Percentiles rank a stretch among this genome's conserved stretches.
Conservation (phyloP, 2,888 invertebrate genomes). For the Diplazon laetatorius region DNA sequence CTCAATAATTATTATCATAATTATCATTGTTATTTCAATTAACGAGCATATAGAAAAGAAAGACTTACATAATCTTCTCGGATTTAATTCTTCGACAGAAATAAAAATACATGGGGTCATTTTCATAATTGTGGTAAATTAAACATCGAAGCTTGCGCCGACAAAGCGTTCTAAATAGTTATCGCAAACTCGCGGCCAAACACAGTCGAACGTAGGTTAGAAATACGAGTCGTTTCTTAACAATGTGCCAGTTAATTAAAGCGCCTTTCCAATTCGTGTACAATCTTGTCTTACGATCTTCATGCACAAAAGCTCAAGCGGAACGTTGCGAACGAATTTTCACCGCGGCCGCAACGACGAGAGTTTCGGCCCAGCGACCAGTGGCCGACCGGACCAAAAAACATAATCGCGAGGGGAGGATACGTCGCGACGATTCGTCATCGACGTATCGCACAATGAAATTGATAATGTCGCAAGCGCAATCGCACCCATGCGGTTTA, state of each 20-base stretch:
- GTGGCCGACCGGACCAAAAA: too few relatives aligned
- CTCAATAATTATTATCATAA: neutral
- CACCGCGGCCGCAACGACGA: slow-evolving; percentile 14
- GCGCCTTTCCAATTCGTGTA: slow-evolving; percentile 39
- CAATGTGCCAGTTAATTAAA: neutral
- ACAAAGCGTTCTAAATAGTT: neutral
- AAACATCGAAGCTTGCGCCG: neutral
- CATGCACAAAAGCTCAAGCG: slow-evolving; percentile 49
- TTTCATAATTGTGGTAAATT: neutral
- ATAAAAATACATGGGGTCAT: neutral
- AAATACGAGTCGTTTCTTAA: slow-evolving; percentile 10
- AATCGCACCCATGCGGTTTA: neutral
- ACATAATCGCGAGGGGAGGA: neutral
- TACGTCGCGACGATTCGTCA: slow-evolving; percentile 20
- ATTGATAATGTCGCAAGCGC: neutral
- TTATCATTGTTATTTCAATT: neutral
- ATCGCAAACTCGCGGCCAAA: too few relatives aligned
- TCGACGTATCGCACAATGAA: slow-evolving; percentile 28
- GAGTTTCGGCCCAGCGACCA: too few relatives aligned
- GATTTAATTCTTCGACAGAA: neutral
- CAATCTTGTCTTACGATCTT: slow-evolving; percentile 49
- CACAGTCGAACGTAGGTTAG: neutral
- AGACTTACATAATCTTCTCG: neutral
- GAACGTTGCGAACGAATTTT: slow-evolving; percentile 22
- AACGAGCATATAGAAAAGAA: neutral